Evolutionary conservation across 2,113 vertebrate genomes (phyloP).

Genomic region (Corydoras maculifer): DNA sequence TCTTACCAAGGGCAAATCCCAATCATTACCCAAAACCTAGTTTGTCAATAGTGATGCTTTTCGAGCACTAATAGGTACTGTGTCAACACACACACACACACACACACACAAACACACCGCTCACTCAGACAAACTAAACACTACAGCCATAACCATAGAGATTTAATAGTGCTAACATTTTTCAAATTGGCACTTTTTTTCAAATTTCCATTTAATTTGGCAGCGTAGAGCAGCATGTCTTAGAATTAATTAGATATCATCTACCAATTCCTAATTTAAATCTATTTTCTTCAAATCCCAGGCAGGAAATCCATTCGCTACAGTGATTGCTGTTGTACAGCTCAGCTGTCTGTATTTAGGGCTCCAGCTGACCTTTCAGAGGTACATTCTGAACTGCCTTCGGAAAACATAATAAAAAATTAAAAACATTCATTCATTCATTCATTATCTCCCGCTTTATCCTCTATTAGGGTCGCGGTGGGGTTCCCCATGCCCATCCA

Average conservation of each 20-base stretch:
- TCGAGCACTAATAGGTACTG: slow-evolving; percentile 48
- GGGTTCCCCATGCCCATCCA: too few species aligned
- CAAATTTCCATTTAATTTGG: slow-evolving; percentile 58
- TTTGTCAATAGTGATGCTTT: slow-evolving; percentile 52
- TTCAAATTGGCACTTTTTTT: slow-evolving; percentile 54
- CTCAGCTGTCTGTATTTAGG: neutral
- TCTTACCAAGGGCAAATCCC: too few species aligned
- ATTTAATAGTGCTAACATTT: slow-evolving; percentile 42
- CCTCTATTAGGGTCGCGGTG: too few species aligned
- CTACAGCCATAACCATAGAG: slow-evolving; percentile 11
- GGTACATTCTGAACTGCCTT: too few species aligned
- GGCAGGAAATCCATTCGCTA: neutral
- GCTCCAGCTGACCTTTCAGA: slow-evolving; percentile 8
- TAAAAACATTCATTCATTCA: too few species aligned
- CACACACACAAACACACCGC: too few species aligned
- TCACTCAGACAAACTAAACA: slow-evolving; percentile 22
- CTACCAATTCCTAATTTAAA: slow-evolving; percentile 50
- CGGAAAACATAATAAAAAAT: too few species aligned
- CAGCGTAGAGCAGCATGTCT: slow-evolving; percentile 50
- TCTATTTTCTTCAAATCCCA: too few species aligned
- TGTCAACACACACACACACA: too few species aligned
- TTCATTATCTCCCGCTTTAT: too few species aligned
- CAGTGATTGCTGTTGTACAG: slow-evolving; percentile 19
- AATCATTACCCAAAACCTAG: neutral
- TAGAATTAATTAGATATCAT: slow-evolving; percentile 61